Evolutionary conservation across 2,888 invertebrate species (phyloP), one percentile per base, ranked within the genome.

Genomic region (Endomychus coccineus): DNA sequence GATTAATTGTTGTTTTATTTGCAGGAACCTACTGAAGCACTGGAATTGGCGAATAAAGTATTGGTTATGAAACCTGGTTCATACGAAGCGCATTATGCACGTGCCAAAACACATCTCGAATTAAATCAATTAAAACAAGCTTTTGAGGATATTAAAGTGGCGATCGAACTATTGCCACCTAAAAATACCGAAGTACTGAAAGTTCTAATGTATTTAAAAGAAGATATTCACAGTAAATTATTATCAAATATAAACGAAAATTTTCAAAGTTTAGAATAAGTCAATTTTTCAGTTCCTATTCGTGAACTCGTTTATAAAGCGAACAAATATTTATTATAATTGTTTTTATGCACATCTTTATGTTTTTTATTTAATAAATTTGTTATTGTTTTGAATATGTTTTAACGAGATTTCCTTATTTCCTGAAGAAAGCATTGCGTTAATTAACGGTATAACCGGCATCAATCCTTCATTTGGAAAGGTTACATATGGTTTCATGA

Each of bases 81-180:
- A 2, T 94, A 88, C 59, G 94, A 94, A 67, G 92, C 92, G 3
- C 90, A 81, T 52, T 94, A 92, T 64, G 91, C 92, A 3, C 75
- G 91, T 60, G 83, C 92, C 0, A 81, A 92, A 57, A 92, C 91
- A 4, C 79, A 82, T 43, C 71, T 90, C 43, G 89, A 91, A 37
- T 70, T 81, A 34, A 78, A 78, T 47, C 69, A 78, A 3, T 75
- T 80, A 15, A 82, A 85, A 48, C 70, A 73, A 33, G 90, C 92
- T 0, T 68, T 91, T 12, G 73, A 77, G 1, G 92, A 94, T 60
- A 81, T 91, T 7, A 76, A 83, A 48, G 80, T 88, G 59, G 92
- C 94, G 1, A 61, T 88, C 15, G 67, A 77, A 17, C 66, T 84
- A 10, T 80, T 83, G 0, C 87, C 87, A 0, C 68, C 78, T 10